Evolutionary conservation across 2,888 invertebrate species (phyloP).

Genomic region (Aelia acuminata): DNA sequence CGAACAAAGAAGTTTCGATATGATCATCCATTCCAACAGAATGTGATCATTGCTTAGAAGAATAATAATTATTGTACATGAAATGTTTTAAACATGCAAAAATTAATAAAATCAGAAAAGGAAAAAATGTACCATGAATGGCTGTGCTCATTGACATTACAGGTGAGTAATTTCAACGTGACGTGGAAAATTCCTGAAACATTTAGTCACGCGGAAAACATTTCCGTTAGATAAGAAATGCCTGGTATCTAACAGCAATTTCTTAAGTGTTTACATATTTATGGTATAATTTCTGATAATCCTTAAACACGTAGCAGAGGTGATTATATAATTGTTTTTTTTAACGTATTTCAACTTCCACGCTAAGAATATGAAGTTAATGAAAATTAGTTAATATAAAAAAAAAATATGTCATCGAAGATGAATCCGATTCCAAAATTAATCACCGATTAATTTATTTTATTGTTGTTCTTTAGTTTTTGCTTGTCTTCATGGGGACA

Average conservation of each 20-base stretch:
- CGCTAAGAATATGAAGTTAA: too few relatives aligned
- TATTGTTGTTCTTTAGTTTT: too few relatives aligned
- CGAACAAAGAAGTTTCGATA: too few relatives aligned
- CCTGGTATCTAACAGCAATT: background rate
- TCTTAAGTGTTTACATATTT: background rate
- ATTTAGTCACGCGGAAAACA: background rate
- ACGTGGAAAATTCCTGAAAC: slow-evolving; percentile 6
- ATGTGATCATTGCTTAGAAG: background rate
- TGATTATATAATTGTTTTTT: background rate
- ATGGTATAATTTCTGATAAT: background rate
- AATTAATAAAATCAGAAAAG: background rate
- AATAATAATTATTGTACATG: background rate
- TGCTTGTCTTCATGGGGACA: too few relatives aligned
- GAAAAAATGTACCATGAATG: background rate
- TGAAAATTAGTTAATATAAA: too few relatives aligned
- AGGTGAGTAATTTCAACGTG: background rate
- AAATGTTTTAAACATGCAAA: background rate
- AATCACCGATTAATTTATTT: too few relatives aligned
- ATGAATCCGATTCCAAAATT: too few relatives aligned
- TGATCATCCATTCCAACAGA: too few relatives aligned
- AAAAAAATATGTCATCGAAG: too few relatives aligned
- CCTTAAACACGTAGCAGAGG: background rate
- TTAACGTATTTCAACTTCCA: background rate
- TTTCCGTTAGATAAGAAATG: slow-evolving; percentile 15
- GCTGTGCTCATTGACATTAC: background rate